phyloP scores from a whole-genome alignment of 2,888 invertebrate species.

The Hypsopygia costalis region DNA sequence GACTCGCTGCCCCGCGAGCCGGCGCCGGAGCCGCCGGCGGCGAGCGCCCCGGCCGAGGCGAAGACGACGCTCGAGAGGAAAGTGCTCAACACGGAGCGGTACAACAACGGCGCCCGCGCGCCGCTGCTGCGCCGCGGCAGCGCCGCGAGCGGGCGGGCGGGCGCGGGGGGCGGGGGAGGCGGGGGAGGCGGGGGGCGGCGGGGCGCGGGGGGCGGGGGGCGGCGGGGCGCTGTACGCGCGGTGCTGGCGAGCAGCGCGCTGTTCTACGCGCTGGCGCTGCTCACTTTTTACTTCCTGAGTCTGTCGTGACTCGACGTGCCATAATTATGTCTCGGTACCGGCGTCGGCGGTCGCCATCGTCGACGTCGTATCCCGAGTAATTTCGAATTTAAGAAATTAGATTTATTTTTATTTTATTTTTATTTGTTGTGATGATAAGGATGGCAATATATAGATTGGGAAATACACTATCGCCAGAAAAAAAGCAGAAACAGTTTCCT shows the following conservation, averaged over 20 bases:
- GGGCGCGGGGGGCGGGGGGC: slow-evolving; percentile 56
- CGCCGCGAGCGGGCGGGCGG: slow-evolving; percentile 10
- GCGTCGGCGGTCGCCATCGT: slow-evolving; percentile 16
- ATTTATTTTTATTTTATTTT: too few relatives aligned
- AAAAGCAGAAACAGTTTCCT: too few relatives aligned
- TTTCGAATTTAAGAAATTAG: too few relatives aligned
- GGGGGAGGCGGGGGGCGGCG: slow-evolving; percentile 61
- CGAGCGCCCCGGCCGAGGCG: slow-evolving; percentile 20
- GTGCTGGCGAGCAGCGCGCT: slow-evolving; percentile 77
- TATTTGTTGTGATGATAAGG: too few relatives aligned
- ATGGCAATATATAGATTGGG: too few relatives aligned
- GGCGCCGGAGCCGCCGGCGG: slow-evolving; percentile 27
- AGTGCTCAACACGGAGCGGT: slow-evolving; percentile 49
- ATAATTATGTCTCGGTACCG: slow-evolving; percentile 3
- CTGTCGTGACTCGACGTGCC: slow-evolving; percentile 34
- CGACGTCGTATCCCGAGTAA: slow-evolving; percentile 7
- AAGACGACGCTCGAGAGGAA: slow-evolving; percentile 32
- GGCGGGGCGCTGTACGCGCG: slow-evolving; percentile 67
- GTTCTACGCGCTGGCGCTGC: slow-evolving; percentile 55
- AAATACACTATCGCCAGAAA: too few relatives aligned
- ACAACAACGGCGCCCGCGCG: slow-evolving; percentile 59
- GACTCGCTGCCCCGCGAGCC: slow-evolving; percentile 29
- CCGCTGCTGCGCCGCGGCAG: slow-evolving; percentile 41
- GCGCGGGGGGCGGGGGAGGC: slow-evolving; percentile 42
- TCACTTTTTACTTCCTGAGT: slow-evolving; percentile 68